phyloP scores from a whole-genome alignment of 2,797 vertebrate genomes.

The Fistularia commersonii region DNA sequence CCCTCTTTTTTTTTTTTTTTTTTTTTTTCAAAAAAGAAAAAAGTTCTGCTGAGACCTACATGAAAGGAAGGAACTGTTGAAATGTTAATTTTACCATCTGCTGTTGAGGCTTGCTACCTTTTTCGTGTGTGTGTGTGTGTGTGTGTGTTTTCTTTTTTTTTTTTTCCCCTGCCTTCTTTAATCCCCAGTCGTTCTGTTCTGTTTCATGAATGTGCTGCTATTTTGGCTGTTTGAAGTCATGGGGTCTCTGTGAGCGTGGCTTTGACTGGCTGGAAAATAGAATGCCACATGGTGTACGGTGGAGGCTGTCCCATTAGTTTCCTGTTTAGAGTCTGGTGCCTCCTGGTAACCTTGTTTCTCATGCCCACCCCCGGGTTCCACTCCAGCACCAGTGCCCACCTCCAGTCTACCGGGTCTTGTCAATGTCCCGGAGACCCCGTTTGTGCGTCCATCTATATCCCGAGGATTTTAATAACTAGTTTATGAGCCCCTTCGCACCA shows the following conservation, averaged over 20 bases:
- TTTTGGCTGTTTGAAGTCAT: conserved; percentile 94
- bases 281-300: conserved; percentile 73
- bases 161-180: conserved; percentile 74
- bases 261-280: conserved; percentile 84
- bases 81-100: conserved; percentile 99
- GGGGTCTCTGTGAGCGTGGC: conserved; percentile 74
- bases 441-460: conserved; percentile 64
- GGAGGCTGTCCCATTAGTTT: conserved; percentile 63
- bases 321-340: conserved; percentile 58
- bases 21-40: conserved; percentile 73
- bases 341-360: conserved; percentile 45
- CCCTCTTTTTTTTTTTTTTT: conserved; percentile 53
- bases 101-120: conserved; percentile 96
- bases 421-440: conserved; percentile 57
- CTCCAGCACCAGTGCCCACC: conserved; percentile 52
- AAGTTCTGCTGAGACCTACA: conserved; percentile 89
- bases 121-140: conserved; percentile 17
- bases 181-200: conserved; percentile 94
- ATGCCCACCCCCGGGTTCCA: conserved; percentile 57
- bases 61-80: conserved; percentile 98
- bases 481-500: conserved; percentile 51
- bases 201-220: conserved; percentile 95
- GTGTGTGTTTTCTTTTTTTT: conserved; percentile 55
- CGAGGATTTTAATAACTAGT: conserved; percentile 61
- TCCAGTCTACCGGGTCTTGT: conserved; percentile 30